Evolutionary conservation across 37 sponge, comb jelly and placozoan genomes (phyloP), one percentile per base, ranked within the genome.

Genomic region (Amphimedon queenslandica): DNA sequence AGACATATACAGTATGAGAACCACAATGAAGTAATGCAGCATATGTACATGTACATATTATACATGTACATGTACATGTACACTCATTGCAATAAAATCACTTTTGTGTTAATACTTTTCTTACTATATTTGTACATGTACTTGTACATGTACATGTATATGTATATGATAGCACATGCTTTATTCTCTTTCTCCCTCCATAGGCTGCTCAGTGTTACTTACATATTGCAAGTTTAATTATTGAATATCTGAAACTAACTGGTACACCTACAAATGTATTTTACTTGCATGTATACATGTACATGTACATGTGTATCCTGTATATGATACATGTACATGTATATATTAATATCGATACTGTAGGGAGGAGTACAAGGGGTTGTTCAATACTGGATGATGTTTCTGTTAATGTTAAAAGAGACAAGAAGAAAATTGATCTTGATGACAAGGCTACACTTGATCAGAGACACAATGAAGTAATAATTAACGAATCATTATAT

Each of bases 181-280:
- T 53, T 5, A n/a, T n/a, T n/a, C n/a, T n/a, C n/a, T n/a, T n/a
- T n/a, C n/a, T n/a, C n/a, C n/a, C n/a, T n/a, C n/a, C n/a, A n/a
- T 51, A 88, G 89, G 93, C 91, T 37, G 94, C 97, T 60, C 87
- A 89, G 29, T 96, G 97, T 82, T 78, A 80, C 68, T 70, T 96
- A 2, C 97, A 96, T 74, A 90, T 93, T 43, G 97, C 97, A 24
- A 94, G 88, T 2, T 69, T 96, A 41, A 73, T 96, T 37, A 87
- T 91, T 4, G 88, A 96, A 82, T 96, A 89, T 72, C 72, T 96
- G 70, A 90, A 87, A 43, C 40, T 81, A 16, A 90, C 72, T 69
- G 84, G 88, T 82, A n/a, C 13, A 65, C 24, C 51, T 27, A 2
- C n/a, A n/a, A n/a, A n/a, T n/a, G n/a, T n/a, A n/a, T n/a, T n/a